Base-by-base conservation (phyloP, 2,113 vertebrate genomes). In the Anguilla japonica region DNA sequence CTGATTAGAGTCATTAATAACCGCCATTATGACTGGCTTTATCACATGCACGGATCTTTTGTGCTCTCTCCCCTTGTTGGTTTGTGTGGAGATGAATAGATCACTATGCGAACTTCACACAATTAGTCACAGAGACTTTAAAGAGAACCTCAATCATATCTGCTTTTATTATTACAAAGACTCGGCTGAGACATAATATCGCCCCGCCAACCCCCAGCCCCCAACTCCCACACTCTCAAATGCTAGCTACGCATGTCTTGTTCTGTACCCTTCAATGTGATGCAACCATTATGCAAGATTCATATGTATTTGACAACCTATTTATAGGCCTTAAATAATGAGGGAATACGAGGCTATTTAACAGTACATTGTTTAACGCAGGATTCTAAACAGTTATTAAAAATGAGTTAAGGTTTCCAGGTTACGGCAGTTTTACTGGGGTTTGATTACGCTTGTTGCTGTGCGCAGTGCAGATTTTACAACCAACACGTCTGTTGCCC, bases 71-170 rank as follows among this genome's bases (percentile, higher is more conserved):
- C 79, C 63, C 79, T 13, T 82, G 22, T 82, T 29, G 81, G 41
- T 29, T 82, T 22, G n/a, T 50, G 43, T 5, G 81, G 80, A 41
- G 79, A 29, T 86, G 41, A 75, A 90, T 89, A 80, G 71, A 88
- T 89, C 56, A 57, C 50, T 79, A 41, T 89, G 88, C 89, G 46
- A 90, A 87, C 85, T 88, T 22, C 18, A 0, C 22, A 26, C 22
- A 83, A 88, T 80, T 88, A 90, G 75, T 87, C 82, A 53, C 84
- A 88, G 20, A 89, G 41, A 83, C 88, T 83, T 85, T 79, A 86
- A 18, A 84, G 89, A 84, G 81, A 83, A 85, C 88, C 83, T 81
- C 34, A 85, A 89, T 90, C 89, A 89, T 91, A 86, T 83, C 57
- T 26, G 29, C 20, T 71, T 60, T 84, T 57, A 71, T 71, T 43